phyloP scores from a whole-genome alignment of 2,113 vertebrate genomes.

The Crotalus horridus region DNA sequence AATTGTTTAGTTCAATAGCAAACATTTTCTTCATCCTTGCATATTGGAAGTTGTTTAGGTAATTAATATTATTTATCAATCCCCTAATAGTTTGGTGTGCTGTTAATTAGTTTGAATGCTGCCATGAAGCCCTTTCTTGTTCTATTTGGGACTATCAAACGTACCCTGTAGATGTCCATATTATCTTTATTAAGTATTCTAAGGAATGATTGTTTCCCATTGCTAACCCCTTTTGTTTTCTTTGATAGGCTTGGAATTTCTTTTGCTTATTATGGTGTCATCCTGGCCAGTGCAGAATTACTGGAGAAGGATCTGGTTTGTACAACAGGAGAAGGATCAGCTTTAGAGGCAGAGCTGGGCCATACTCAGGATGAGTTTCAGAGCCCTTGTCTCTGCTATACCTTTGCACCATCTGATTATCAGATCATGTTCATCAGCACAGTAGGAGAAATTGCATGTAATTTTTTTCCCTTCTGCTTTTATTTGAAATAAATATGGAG shows the following conservation, averaged over 20 bases:
- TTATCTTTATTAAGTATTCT: neutral
- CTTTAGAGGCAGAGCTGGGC: neutral
- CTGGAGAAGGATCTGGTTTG: slow-evolving; percentile 86
- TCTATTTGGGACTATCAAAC: rapidly evolving
- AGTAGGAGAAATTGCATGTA: slow-evolving; percentile 83
- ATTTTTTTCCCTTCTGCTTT: slow-evolving; percentile 2
- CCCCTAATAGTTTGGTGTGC: too few relatives aligned
- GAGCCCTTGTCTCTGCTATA: slow-evolving; percentile 79
- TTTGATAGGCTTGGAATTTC: slow-evolving; percentile 86
- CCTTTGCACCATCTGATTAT: slow-evolving; percentile 80
- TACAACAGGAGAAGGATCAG: slow-evolving; percentile 35
- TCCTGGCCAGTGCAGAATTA: slow-evolving; percentile 87
- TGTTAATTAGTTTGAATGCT: neutral
- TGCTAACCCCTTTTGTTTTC: rapidly evolving
- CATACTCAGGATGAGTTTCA: slow-evolving; percentile 57
- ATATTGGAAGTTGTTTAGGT: neutral
- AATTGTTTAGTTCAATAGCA: neutral
- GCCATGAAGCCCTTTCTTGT: neutral
- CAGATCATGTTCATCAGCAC: slow-evolving; percentile 90
- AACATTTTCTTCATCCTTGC: neutral
- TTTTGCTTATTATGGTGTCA: slow-evolving; percentile 88
- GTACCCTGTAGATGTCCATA: neutral
- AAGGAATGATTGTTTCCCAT: rapidly evolving
- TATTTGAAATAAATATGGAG: neutral
- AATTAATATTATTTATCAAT: neutral